Base-by-base conservation (phyloP, 2,113 vertebrate species). In the Dicerorhinus sumatrensis region DNA sequence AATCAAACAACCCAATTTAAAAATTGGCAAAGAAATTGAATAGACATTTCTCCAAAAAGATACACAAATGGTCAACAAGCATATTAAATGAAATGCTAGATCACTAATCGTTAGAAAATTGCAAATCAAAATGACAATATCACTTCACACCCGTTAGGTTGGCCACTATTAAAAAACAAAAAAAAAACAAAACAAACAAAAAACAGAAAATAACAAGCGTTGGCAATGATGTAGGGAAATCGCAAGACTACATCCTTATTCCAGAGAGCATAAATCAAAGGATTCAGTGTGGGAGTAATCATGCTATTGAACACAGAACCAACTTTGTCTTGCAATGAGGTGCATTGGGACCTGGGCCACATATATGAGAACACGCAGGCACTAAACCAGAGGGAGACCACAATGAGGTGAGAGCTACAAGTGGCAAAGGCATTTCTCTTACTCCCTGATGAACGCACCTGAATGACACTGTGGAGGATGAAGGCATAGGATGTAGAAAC, bases 341-440 rank as follows among this genome's bases (percentile, higher is more conserved):
- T 77, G 10, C 31, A 77, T 83, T 94, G 86, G 7, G 96, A 91
- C 0, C 33, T 54, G 3, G 98, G 92, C 3, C 92, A 95, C 86
- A 97, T 46, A 5, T 96, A 97, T 31, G 87, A 90, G 76, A 97
- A 98, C 17, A 97, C 70, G 14, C 56, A 42, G 0, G 95, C 80
- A 8, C 97, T 87, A 83, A 82, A 98, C 72, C 56, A 98, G 7
- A 98, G 9, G 0, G 87, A 91, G 60, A 98, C 70, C 1, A 96
- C 96, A 1, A 0, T 69, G 70, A 98, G 2, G 33, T 97, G 97
- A 73, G 97, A 96, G 14, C 96, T 39, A 1, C 98, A 97, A 2
- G 97, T 96, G n/a, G 87, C 81, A 82, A 97, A 97, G n/a, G 93
- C 96, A 16, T 97, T 97, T 31, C 73, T 94, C 83, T 91, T 96